These are phyloP conservation scores for Columba livia DNA, from an alignment of 2,113 vertebrate genomes.

Conservation along the genomic window DNA sequence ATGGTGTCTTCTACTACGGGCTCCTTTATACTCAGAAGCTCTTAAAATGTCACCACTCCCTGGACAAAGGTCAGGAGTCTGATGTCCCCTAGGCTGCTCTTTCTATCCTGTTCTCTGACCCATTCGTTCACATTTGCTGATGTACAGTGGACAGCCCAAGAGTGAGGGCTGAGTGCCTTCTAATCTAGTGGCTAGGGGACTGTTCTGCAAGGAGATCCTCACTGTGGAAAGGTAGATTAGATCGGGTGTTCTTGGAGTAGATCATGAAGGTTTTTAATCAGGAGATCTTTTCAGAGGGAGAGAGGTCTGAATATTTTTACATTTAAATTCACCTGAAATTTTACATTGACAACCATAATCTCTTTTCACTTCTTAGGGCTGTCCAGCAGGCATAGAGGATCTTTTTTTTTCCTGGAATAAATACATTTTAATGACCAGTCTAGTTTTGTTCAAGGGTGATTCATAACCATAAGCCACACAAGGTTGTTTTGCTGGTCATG, in stretches of 20 bases:
- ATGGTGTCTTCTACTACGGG: neutral
- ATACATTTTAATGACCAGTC: neutral
- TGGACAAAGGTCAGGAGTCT: neutral
- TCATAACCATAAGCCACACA: neutral
- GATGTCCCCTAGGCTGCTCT: neutral
- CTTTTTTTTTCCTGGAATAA: neutral
- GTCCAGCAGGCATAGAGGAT: neutral
- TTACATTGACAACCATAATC: neutral
- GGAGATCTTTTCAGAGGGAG: neutral
- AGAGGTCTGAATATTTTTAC: neutral
- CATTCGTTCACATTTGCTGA: neutral
- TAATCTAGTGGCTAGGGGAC: neutral
- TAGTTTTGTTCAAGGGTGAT: neutral
- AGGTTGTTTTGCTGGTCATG: neutral
- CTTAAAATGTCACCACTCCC: neutral
- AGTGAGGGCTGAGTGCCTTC: neutral
- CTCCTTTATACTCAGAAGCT: neutral
- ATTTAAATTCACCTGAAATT: neutral
- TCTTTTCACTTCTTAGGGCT: neutral
- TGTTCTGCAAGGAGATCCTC: neutral
- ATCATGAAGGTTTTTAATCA: neutral
- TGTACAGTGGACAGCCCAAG: neutral
- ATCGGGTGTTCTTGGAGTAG: neutral
- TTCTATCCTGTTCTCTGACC: accelerated
- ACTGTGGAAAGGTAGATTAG: neutral